Percentiles rank a stretch among this genome's conserved stretches.
Evolutionary conservation across 2,113 vertebrate species (phyloP).

Genomic region (Pelusios castaneus): DNA sequence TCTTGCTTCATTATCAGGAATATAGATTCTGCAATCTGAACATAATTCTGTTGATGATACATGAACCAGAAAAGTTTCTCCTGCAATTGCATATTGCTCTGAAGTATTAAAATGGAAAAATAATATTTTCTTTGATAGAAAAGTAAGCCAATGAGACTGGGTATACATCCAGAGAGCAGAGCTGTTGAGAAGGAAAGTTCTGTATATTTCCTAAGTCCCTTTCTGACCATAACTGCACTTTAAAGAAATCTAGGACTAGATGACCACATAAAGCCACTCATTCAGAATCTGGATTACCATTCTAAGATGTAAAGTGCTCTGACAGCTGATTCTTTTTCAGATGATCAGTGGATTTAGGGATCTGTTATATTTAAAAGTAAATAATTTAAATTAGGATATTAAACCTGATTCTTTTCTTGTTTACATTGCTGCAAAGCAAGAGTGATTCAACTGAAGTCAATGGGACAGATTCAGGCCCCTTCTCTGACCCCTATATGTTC

Average conservation of each 20-base stretch:
- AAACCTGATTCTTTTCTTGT: background rate
- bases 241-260: too few relatives aligned
- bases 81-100: background rate
- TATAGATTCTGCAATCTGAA: background rate
- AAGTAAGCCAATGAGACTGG: background rate
- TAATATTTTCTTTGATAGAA: conserved; percentile 16
- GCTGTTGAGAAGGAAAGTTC: too few relatives aligned
- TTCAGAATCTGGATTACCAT: too few relatives aligned
- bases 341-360: conserved; percentile 30
- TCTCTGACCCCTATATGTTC: too few relatives aligned
- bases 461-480: too few relatives aligned
- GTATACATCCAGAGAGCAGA: background rate
- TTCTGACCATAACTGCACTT: too few relatives aligned
- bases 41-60: background rate
- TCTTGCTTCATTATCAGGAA: background rate
- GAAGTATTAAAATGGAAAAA: background rate
- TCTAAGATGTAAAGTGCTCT: background rate
- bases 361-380: conserved; percentile 3
- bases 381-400: background rate
- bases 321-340: conserved; percentile 42
- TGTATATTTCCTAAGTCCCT: too few relatives aligned
- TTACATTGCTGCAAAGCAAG: too few relatives aligned
- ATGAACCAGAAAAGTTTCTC: background rate
- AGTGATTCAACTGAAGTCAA: too few relatives aligned
- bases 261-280: too few relatives aligned